Base-by-base conservation (phyloP, 2,888 invertebrate genomes). In the Tethea ocularis region DNA sequence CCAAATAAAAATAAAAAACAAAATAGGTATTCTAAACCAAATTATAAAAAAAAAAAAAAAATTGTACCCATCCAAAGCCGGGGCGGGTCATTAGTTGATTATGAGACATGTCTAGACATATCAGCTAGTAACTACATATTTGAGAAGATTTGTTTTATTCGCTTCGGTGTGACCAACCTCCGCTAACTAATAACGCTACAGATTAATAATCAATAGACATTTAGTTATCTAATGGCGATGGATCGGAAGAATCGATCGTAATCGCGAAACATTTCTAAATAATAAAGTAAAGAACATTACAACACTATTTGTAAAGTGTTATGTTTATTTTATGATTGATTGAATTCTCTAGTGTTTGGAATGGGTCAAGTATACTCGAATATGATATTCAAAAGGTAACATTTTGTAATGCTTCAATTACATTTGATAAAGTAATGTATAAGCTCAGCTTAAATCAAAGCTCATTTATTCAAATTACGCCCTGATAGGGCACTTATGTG, bases 151-250 rank as follows among this genome's bases (percentile, higher is more conserved):
- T 33, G 4, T 33, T 33, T 33, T 20, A 20, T 46, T 8, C 46
- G 17, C 46, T 46, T 10, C 46, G 46, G 46, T 46, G 46, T 46
- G 20, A 46, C 46, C 8, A 2, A 10, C 46, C 2, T 17, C 20
- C 46, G 46, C 10, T 46, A 20, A 46, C 46, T 46, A 46, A 20
- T 46, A 46, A 63, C 58, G 59, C 63, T 59, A 56, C 51, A 17
- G 51, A 15, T 24, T 17, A 57, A 24, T 20, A 5, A 20, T 38
- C 11, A 59, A 23, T 56, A 7, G 17, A 26, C 10, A 46, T n/a
- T 20, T 46, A 20, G 46, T 46, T 46, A 38, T 38, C 20, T 46
- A 46, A 46, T 46, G 20, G 17, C 20, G 10, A 46, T 20, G 17
- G 10, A 46, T 17, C 46, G 46, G 46, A 17, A 46, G 46, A 46